phyloP scores from a whole-genome alignment of 2,797 vertebrate genomes.

The Dryobates pubescens region DNA sequence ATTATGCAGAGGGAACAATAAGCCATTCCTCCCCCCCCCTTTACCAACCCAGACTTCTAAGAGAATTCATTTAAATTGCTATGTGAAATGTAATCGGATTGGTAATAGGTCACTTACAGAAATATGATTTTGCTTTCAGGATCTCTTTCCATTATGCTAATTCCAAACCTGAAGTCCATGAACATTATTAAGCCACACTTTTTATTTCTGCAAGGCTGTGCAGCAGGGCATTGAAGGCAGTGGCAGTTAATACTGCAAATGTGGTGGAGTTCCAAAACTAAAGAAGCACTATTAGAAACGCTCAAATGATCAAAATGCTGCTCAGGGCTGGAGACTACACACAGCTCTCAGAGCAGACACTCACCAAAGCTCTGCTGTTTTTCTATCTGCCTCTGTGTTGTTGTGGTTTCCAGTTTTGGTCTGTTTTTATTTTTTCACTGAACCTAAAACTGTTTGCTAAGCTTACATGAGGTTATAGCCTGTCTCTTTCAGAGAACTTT shows the following conservation, averaged over 20 bases:
- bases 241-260: neutral
- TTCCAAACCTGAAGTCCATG: constrained; percentile 33
- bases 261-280: neutral
- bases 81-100: constrained; percentile 55
- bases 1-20: constrained; percentile 20
- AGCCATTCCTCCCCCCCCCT: constrained; percentile 27
- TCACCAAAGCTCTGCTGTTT: neutral
- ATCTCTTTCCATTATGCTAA: constrained; percentile 71
- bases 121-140: constrained; percentile 59
- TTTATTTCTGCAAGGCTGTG: constrained; percentile 31
- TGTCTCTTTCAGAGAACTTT: neutral
- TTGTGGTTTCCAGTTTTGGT: neutral
- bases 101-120: constrained; percentile 74
- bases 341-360: neutral
- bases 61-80: constrained; percentile 64
- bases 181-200: neutral
- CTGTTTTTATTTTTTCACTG: neutral
- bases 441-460: neutral
- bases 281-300: constrained; percentile 14
- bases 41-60: neutral
- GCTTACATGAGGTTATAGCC: neutral
- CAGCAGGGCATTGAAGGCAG: neutral
- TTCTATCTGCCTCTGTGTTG: neutral
- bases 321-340: neutral
- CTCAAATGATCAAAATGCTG: constrained; percentile 8